Conservation (phyloP, 2,888 invertebrate genomes). For the Monochamus alternatus region DNA sequence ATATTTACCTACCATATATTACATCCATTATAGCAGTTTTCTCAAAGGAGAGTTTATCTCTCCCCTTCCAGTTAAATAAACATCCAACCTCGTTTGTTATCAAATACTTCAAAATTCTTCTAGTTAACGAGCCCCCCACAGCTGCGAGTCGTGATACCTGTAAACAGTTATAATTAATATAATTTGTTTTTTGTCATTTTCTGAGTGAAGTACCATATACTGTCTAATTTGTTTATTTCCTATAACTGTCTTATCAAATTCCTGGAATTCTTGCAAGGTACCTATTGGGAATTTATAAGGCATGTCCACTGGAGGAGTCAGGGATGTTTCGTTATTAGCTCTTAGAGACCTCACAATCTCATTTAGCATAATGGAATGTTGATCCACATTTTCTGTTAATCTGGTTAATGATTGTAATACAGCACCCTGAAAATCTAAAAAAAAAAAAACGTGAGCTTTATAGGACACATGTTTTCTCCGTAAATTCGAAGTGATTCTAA, state of each 20-base stretch:
- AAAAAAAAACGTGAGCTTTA: neutral
- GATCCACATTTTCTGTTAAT: constrained; percentile 2
- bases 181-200: neutral
- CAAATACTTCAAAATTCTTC: no score
- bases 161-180: no score
- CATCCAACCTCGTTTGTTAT: no score
- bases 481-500: no score
- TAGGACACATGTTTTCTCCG: no score
- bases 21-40: no score
- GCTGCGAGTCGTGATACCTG: no score
- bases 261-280: neutral
- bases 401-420: neutral
- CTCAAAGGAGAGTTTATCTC: no score
- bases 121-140: no score
- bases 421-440: constrained; percentile 6
- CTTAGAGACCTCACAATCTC: neutral
- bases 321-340: neutral
- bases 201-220: neutral
- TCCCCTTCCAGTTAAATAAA: no score
- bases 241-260: neutral
- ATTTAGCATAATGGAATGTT: constrained; percentile 27
- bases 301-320: no score
- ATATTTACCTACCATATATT: no score
- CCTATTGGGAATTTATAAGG: neutral
- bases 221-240: neutral